Evolutionary conservation across 2,113 vertebrate genomes (phyloP), one percentile per base, ranked within the genome.

Genomic region (Hirundichthys speculiger): DNA sequence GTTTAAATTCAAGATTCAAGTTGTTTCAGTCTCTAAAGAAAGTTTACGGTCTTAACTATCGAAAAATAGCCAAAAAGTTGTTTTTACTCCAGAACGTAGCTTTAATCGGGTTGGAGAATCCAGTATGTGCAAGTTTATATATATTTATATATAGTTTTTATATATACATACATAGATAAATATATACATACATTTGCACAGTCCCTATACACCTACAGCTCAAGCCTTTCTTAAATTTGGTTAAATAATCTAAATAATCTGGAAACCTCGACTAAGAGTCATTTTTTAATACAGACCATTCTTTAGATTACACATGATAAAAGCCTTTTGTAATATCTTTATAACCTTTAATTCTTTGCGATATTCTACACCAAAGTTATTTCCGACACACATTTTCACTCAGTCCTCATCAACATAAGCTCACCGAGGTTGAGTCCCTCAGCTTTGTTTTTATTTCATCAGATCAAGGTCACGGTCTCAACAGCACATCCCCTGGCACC

Each of bases 391-490:
- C 13, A 27, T 42, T 42, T 63, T 19, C 24, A 20, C 12, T 48
- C 14, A 60, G 2, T 56, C 46, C 2, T 12, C 20, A 14, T 52
- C 54, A 54, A 27, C 38, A 27, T 11, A 21, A 41, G 38, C 0
- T 64, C 9, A 64, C 59, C 22, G 30, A 7, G 21, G 4, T 27
- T 21, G n/a, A 20, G 12, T 64, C 41, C 58, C 19, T 27, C 5
- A 13, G 15, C 39, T 64, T 69, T 60, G 51, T 56, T 73, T 63
- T 20, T 51, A 58, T 55, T 53, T 56, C 54, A 40, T 64, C 40
- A 74, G 34, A 43, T 64, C 16, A 64, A 81, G 68, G 64, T 86
- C 48, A 57, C 69, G 77, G 58, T 25, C 55, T 66, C 30, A 46
- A 43, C 13, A 48, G 20, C 54, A 19, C 2, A 25, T 63, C 53